A percentile compares a stretch with the other conserved stretches of the same genome.
phyloP scores from a whole-genome alignment of 2,797 vertebrate genomes.

The Amblyraja radiata region DNA sequence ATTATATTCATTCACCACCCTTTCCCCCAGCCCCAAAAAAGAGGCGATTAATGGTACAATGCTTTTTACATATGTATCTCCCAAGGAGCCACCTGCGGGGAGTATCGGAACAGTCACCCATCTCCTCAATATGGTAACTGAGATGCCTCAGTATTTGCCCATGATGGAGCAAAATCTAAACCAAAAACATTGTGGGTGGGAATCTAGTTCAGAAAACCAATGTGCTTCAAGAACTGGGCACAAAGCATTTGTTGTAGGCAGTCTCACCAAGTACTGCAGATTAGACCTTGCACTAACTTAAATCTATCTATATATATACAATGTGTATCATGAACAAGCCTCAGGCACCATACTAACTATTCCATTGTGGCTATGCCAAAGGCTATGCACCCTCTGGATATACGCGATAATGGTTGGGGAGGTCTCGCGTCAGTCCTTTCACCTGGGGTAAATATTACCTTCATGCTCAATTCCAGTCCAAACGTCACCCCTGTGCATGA shows the following conservation, averaged over 20 bases:
- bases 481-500: not conserved
- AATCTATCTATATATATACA: not conserved
- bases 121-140: not conserved
- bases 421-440: not conserved
- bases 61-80: constrained; percentile 7
- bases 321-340: not conserved
- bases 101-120: not conserved
- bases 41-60: constrained; percentile 12
- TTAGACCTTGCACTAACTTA: not conserved
- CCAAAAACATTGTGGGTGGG: not conserved
- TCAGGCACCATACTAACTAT: not conserved
- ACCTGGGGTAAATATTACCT: not conserved
- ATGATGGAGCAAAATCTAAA: not conserved
- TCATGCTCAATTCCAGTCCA: not conserved
- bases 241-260: not conserved
- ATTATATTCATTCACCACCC: not conserved
- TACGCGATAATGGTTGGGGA: not conserved
- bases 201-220: not conserved
- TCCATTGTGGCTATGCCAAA: not conserved
- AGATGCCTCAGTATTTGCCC: not conserved
- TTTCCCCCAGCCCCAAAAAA: not conserved
- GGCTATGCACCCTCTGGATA: not conserved
- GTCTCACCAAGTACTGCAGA: not conserved
- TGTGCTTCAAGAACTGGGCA: not conserved
- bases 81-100: not conserved